Base-by-base conservation (phyloP, 2,888 invertebrate species). In the Calliopum simillimum region DNA sequence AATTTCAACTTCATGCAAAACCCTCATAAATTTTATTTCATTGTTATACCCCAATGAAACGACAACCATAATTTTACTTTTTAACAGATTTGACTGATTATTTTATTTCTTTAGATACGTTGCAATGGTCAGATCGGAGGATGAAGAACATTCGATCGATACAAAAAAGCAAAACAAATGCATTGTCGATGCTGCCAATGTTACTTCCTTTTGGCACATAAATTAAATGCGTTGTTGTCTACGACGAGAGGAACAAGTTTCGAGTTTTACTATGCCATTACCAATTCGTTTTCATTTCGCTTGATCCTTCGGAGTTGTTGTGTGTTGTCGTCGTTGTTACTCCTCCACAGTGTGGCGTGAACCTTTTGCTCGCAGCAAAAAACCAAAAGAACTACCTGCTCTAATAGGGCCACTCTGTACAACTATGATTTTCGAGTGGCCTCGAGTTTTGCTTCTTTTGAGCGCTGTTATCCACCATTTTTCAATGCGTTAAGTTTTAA, bases 401-500 rank as follows among this genome's bases (percentile, higher is more conserved):
- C 33, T 33, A n/a, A n/a, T n/a, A 33, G 33, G 33, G 33, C 8
- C 33, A 3, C 8, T 33, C 8, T 8, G n/a, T 33, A 33, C 5
- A 33, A 33, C 33, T 33, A 33, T 33, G 33, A 33, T 8, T 5
- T 56, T 23, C n/a, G 53, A 14, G 43, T 53, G 19, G 21, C 53
- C n/a, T n/a, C n/a, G n/a, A n/a, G n/a, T n/a, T n/a, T n/a, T 49
- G 62, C 46, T 47, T 65, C 53, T 62, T 58, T 33, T 41, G 14
- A 6, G 55, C 5, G 21, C 55, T 55, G 21, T 16, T 6, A 21
- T 2, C 21, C 55, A 13, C 21, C 55, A 16, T 55, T 16, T 19
- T 63, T 46, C 44, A 23, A n/a, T n/a, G 16, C n/a, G 66, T 23
- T 82, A 84, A 84, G 85, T 84, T 84, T 84, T 84, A 82, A 84